Base-by-base conservation (phyloP, 2,797 vertebrate species). In the Melanotaenia maccullochi region DNA sequence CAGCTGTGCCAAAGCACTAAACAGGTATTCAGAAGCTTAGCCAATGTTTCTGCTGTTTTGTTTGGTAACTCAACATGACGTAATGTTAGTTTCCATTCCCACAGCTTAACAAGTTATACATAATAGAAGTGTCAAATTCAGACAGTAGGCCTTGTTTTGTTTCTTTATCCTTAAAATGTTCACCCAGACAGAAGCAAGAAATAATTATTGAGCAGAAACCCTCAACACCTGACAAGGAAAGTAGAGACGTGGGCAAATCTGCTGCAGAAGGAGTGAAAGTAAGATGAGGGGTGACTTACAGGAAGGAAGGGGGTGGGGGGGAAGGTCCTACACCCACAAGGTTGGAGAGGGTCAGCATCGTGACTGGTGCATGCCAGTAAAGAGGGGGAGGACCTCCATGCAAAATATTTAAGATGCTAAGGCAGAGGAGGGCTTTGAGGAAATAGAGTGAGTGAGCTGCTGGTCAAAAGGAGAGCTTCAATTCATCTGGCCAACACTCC, bases 371-470 rank as follows among this genome's bases (percentile, higher is more conserved):
- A 78, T 74, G 52, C 74, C 44, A 5, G 75, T 71, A 79, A 72
- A 74, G 81, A 94, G 71, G 94, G 94, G 94, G 94, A 95, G 95
- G 95, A 94, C 92, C 91, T 93, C 94, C 58, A 90, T 87, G 91
- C 88, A 93, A 87, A 85, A 93, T 97, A 99, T 97, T 97, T 98
- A 99, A 98, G 96, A 95, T 96, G 96, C 93, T 89, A 86, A 90
- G 86, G 59, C 87, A 79, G 83, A 90, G 89, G 59, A 87, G 87
- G 79, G 71, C 92, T 89, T 76, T 87, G 85, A 90, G 79, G 85
- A 89, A 86, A 87, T 73, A 85, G 80, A 90, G 78, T 65, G 61
- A 32, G 72, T 70, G 69, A 85, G 89, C 80, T 25, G 42, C 58
- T 85, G 84, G 81, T 82, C 79, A 89, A 72, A 33, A 85, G 75